Percentiles rank a stretch among this genome's conserved stretches.
Evolutionary conservation across 2,797 vertebrate species (phyloP).

Genomic region (Linurgus olivaceus): DNA sequence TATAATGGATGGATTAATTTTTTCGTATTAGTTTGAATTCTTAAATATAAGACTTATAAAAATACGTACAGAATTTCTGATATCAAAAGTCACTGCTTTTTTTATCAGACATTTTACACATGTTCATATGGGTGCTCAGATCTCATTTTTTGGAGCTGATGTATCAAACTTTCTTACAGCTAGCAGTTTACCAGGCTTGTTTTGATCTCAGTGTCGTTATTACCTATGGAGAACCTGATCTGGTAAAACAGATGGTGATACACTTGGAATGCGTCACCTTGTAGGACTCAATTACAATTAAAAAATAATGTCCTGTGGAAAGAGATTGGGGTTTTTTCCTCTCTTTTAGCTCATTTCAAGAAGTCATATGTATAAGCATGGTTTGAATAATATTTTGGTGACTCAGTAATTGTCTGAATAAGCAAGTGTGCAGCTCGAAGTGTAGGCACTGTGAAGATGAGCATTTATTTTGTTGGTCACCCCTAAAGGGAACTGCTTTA

Average conservation of each 20-base stretch:
- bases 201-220: not conserved
- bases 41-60: not conserved
- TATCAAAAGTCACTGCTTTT: not conserved
- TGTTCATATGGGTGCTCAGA: not conserved
- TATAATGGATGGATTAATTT: not conserved
- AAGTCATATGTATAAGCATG: not conserved
- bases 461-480: not conserved
- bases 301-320: not conserved
- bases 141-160: not conserved
- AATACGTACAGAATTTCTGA: not conserved
- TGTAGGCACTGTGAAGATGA: not conserved
- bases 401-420: not conserved
- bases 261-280: not conserved
- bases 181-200: not conserved
- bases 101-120: not conserved
- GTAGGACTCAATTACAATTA: not conserved
- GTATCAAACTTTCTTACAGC: not conserved
- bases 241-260: not conserved
- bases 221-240: not conserved
- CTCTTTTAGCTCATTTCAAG: not conserved
- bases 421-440: not conserved
- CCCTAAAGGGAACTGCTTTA: not conserved
- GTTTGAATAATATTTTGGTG: not conserved
- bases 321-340: fast-evolving
- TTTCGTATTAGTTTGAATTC: not conserved